These are phyloP conservation scores for Spinus pinus DNA, from an alignment of 2,797 vertebrate genomes.

Conservation along the genomic window DNA sequence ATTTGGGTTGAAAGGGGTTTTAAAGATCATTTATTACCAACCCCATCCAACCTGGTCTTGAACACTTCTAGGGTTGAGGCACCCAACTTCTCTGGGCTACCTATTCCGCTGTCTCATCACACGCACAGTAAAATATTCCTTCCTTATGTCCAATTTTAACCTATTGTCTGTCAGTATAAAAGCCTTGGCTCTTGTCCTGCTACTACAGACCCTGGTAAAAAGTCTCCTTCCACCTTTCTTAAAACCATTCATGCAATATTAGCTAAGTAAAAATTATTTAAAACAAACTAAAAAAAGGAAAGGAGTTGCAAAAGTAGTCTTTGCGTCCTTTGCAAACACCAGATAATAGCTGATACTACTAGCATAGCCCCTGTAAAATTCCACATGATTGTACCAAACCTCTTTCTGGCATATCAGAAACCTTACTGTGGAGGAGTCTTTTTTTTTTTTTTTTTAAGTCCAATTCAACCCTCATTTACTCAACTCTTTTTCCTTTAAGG, in stretches of 20 bases:
- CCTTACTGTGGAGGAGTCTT: not conserved
- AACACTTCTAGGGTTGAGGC: not conserved
- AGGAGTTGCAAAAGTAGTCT: not conserved
- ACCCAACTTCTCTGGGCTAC: not conserved
- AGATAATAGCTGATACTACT: not conserved
- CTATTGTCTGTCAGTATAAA: not conserved
- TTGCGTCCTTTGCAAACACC: not conserved
- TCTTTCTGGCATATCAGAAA: not conserved
- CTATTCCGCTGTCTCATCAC: not conserved
- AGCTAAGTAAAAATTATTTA: not conserved
- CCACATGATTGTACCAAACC: not conserved
- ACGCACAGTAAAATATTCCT: not conserved
- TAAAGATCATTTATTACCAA: not conserved
- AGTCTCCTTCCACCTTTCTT: not conserved
- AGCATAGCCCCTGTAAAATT: not conserved
- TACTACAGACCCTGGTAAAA: not conserved
- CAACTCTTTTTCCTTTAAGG: not conserved
- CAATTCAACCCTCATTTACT: not conserved
- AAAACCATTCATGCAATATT: not conserved
- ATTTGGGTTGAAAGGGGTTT: not conserved
- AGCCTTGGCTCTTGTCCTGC: not conserved
- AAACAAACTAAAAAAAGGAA: not conserved
- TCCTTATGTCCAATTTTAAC: not conserved
- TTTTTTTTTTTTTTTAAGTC: not conserved
- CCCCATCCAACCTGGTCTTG: not conserved